These are phyloP conservation scores for Phodopus roborovskii DNA, from an alignment of 2,113 vertebrate genomes.

Conservation along the genomic window DNA sequence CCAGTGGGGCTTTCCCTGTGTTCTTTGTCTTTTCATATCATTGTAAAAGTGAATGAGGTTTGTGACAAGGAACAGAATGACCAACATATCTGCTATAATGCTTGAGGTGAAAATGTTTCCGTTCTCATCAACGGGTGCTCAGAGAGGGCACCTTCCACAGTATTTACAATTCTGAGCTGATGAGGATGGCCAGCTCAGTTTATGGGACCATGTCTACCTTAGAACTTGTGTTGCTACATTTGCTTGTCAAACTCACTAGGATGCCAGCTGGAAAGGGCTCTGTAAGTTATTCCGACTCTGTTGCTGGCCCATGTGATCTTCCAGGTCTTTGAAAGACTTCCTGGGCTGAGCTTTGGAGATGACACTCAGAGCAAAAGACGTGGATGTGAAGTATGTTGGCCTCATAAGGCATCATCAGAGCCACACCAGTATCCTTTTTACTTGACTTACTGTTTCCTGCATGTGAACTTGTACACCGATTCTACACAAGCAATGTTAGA, in stretches of 20 bases:
- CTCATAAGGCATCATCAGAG: neutral
- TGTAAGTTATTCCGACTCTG: constrained; percentile 29
- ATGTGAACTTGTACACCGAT: constrained; percentile 84
- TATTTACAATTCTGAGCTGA: constrained; percentile 64
- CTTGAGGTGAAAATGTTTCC: constrained; percentile 33
- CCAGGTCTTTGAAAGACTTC: neutral
- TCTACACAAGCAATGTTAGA: constrained; percentile 76
- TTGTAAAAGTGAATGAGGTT: constrained; percentile 64
- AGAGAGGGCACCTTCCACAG: constrained; percentile 68
- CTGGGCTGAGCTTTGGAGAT: neutral
- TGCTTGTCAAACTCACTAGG: constrained; percentile 57
- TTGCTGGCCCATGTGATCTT: neutral
- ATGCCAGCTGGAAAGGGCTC: neutral
- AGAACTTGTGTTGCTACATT: constrained; percentile 76
- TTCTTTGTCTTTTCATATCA: constrained; percentile 71
- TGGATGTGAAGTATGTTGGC: neutral
- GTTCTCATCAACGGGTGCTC: constrained; percentile 58
- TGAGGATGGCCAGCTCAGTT: neutral
- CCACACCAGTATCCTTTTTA: neutral
- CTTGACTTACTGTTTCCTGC: neutral
- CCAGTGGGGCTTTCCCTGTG: constrained; percentile 65
- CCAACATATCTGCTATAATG: constrained; percentile 59
- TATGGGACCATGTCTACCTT: constrained; percentile 36
- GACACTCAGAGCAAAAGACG: neutral
- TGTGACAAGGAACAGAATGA: constrained; percentile 21